phyloP scores from a whole-genome alignment of 1,140 invertebrate species.

The Planococcus citri region DNA sequence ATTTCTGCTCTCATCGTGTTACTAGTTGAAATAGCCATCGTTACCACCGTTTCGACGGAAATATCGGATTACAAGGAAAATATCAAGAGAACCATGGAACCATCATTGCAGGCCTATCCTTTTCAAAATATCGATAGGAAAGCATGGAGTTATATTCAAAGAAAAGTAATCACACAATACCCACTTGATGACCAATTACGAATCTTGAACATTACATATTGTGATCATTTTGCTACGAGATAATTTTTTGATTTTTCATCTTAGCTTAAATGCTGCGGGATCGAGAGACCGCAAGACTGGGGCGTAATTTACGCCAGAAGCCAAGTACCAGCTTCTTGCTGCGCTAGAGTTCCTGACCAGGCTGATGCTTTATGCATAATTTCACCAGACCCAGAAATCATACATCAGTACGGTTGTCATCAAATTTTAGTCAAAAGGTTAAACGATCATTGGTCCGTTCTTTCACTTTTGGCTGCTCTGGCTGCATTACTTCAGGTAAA shows the following conservation, averaged over 20 bases:
- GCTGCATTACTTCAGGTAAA: neutral
- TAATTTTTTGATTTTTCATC: no score
- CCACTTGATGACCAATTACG: no score
- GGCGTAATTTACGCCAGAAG: constrained; percentile 20
- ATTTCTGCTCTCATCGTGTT: neutral
- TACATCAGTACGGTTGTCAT: constrained; percentile 24
- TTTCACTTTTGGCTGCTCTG: neutral
- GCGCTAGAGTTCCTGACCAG: constrained; percentile 21
- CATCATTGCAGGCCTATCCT: constrained; percentile 21
- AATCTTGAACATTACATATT: no score
- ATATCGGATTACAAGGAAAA: neutral
- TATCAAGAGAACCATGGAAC: constrained; percentile 12
- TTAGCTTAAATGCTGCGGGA: constrained; percentile 23
- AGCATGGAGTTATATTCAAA: constrained; percentile 19
- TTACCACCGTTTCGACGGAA: neutral
- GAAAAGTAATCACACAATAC: constrained; percentile 16
- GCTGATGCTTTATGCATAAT: constrained; percentile 22
- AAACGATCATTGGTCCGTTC: constrained; percentile 12
- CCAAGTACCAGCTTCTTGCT: constrained; percentile 24
- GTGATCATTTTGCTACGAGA: no score
- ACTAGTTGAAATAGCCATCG: neutral
- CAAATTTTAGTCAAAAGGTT: constrained; percentile 18
- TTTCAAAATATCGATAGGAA: constrained; percentile 18
- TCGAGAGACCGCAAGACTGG: constrained; percentile 23
- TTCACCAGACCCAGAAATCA: constrained; percentile 21